These are phyloP conservation scores for Dasysyrphus tricinctus DNA, from an alignment of 2,888 invertebrate genomes.

Conservation along the genomic window DNA sequence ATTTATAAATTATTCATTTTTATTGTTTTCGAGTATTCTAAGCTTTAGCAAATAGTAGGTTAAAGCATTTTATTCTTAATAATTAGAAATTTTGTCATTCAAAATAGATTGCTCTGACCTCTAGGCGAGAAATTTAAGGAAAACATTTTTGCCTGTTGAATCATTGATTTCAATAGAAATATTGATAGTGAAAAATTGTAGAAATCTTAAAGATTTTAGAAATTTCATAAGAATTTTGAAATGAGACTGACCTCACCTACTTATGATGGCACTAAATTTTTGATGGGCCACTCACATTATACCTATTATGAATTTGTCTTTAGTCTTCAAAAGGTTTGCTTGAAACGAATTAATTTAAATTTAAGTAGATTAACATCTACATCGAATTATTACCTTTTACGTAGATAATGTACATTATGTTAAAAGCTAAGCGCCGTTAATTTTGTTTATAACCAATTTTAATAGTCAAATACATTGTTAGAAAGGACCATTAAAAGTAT, in stretches of 20 bases:
- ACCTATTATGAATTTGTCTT: no score
- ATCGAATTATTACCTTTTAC: no score
- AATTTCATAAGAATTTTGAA: not conserved
- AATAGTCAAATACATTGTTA: no score
- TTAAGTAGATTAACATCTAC: no score
- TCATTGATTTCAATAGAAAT: not conserved
- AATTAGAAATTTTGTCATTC: slow-evolving; percentile 8
- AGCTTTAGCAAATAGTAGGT: slow-evolving; percentile 1
- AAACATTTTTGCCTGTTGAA: not conserved
- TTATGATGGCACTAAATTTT: not conserved
- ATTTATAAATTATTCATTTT: slow-evolving; percentile 19
- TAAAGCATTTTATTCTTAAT: not conserved
- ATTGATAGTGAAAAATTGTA: not conserved
- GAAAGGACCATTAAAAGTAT: no score
- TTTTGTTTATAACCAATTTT: no score
- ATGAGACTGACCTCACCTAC: not conserved
- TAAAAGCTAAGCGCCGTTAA: no score
- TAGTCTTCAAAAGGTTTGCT: no score
- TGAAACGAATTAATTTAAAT: no score
- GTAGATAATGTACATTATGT: no score
- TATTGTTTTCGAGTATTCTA: no score
- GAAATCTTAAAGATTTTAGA: not conserved
- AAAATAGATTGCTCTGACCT: not conserved
- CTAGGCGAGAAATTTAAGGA: not conserved
- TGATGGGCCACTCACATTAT: no score